Evolutionary conservation across 2,888 invertebrate species (phyloP).

Genomic region (Leucophenga maculata): DNA sequence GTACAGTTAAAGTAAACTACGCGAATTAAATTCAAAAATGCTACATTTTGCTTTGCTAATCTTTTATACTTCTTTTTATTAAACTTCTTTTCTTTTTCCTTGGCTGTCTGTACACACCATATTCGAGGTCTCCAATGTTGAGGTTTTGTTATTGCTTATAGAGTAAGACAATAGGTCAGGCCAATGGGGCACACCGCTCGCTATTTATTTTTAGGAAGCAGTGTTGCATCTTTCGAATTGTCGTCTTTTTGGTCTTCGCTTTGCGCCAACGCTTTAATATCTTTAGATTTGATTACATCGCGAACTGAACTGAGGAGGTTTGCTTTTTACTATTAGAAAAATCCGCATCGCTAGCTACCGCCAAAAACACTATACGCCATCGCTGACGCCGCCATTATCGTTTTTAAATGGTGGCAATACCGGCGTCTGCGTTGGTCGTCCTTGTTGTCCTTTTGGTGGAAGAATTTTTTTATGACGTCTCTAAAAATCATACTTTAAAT

Average conservation of each 20-base stretch:
- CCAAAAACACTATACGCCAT: conserved; percentile 39
- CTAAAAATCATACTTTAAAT: conserved; percentile 73
- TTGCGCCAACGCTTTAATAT: conserved; percentile 1
- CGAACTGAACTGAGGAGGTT: conserved; percentile 9
- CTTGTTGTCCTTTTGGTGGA: conserved; percentile 46
- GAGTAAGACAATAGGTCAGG: background rate
- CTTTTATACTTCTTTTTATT: background rate
- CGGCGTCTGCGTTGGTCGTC: conserved; percentile 33
- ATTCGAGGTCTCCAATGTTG: background rate
- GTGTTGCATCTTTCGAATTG: background rate
- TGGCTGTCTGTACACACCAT: background rate
- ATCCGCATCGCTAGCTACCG: conserved; percentile 58
- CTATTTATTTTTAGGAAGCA: background rate
- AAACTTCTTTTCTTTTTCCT: background rate
- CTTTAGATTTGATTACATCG: no score
- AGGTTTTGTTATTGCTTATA: background rate
- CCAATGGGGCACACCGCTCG: background rate
- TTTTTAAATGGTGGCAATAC: conserved; percentile 19
- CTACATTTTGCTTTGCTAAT: no score
- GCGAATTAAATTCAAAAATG: no score
- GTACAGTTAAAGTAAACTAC: no score
- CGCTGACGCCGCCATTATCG: conserved; percentile 25
- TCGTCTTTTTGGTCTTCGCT: conserved; percentile 7
- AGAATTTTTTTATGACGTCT: conserved; percentile 73
- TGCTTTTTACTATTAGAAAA: conserved; percentile 57